phyloP scores from a whole-genome alignment of 2,797 vertebrate genomes.

The Holocentrus rufus region DNA sequence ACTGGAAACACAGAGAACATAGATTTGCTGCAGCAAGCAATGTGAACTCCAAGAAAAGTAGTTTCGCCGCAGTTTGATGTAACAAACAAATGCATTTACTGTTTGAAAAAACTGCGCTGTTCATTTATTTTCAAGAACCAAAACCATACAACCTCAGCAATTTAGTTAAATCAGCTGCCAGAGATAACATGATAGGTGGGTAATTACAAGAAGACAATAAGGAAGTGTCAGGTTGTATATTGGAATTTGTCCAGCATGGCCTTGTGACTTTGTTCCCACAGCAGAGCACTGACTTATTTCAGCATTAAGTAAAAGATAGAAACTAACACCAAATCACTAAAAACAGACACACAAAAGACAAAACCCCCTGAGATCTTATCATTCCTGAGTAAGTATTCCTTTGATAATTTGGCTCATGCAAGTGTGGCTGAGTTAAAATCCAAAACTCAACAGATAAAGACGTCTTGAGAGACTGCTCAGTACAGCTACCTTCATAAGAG shows the following conservation, averaged over 20 bases:
- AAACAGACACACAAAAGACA: constrained; percentile 15
- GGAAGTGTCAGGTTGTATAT: constrained; percentile 18
- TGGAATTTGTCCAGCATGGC: constrained; percentile 22
- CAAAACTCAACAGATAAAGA: neutral
- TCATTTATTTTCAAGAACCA: neutral
- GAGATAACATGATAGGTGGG: neutral
- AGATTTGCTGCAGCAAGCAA: neutral
- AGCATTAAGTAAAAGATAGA: constrained; percentile 11
- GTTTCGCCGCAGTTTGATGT: too few species aligned
- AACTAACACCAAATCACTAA: neutral
- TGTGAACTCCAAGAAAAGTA: neutral
- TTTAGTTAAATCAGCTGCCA: neutral
- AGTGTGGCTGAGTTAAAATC: neutral
- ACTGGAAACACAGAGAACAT: neutral
- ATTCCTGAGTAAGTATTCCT: neutral
- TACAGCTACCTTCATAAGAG: constrained; percentile 62
- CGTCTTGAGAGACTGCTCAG: neutral
- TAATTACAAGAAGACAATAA: constrained; percentile 1
- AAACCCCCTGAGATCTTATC: neutral
- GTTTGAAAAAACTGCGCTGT: too few species aligned
- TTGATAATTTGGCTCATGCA: neutral
- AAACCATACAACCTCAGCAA: neutral
- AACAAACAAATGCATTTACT: neutral
- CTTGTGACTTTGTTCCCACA: constrained; percentile 10
- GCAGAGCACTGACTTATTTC: neutral